Base-by-base conservation (phyloP, 1,140 invertebrate species). In the Zaprionus ghesquierei region DNA sequence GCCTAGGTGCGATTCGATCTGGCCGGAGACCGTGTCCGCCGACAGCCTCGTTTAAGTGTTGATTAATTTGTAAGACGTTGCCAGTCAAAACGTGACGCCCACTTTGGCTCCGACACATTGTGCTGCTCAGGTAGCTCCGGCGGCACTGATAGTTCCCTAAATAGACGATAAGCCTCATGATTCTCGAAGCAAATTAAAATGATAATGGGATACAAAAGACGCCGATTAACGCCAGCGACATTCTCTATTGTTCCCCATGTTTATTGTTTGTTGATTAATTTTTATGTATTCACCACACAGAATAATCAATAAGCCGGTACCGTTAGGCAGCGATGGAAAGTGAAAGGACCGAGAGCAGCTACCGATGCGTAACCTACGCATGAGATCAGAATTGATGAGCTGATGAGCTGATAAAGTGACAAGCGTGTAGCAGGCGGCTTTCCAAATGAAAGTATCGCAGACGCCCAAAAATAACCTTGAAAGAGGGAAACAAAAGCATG, bases 391-490 rank as follows among this genome's bases (percentile, higher is more conserved):
- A 41, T 41, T 15, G 22, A 53, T 68, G 10, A 59, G 33, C 25
- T 56, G 54, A 69, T 62, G 58, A 33, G 66, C 51, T n/a, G 33
- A 22, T 20, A 6, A 51, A 31, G n/a, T 55, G 15, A 38, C 38
- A 55, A 38, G 23, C 27, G 4, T 29, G 46, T 54, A 13, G 33
- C 53, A 68, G 49, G 55, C 60, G 65, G 79, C 82, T 86, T 89
- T 87, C 79, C 62, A 80, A 84, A 84, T 77, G 84, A 87, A 87
- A 87, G 84, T 87, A 84, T 89, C 79, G 77, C 78, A 78, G 71
- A 71, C 44, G 46, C 66, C 66, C 71, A 59, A 65, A 41, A 87
- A 50, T 77, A 86, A 82, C 84, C 82, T 89, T 89, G 84, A 84
- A 79, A 74, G 27, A 58, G 29, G 27, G 15, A 46, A n/a, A 44